phyloP scores from a whole-genome alignment of 2,888 invertebrate species.

The Mythimna lalbum region DNA sequence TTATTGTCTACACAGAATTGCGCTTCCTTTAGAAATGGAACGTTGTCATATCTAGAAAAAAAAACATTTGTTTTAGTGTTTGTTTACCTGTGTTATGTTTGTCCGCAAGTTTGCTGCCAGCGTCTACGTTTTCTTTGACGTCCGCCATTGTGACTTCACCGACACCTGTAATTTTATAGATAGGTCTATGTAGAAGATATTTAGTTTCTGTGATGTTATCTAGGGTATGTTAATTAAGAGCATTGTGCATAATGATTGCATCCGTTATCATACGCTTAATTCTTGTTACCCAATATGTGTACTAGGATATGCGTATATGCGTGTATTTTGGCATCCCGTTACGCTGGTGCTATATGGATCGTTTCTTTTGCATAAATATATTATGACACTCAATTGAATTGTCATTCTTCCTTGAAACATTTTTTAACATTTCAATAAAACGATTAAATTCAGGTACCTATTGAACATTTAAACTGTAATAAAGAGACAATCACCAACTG shows the following conservation, averaged over 20 bases:
- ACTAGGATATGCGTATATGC: slow-evolving; percentile 8
- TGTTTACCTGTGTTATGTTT: slow-evolving; percentile 86
- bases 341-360: neutral
- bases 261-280: slow-evolving; percentile 50
- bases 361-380: neutral
- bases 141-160: slow-evolving; percentile 78
- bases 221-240: slow-evolving; percentile 43
- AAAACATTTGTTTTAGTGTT: slow-evolving; percentile 22
- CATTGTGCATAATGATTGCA: slow-evolving; percentile 43
- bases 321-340: neutral
- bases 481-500: slow-evolving; percentile 41
- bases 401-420: slow-evolving; percentile 2
- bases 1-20: slow-evolving; percentile 26
- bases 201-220: slow-evolving; percentile 20
- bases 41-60: neutral
- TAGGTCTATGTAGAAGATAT: slow-evolving; percentile 5
- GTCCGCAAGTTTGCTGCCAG: slow-evolving; percentile 75
- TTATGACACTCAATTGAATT: neutral
- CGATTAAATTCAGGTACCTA: neutral
- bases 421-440: neutral
- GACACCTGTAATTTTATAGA: slow-evolving; percentile 59
- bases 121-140: slow-evolving; percentile 75
- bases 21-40: slow-evolving; percentile 30
- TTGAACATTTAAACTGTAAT: slow-evolving; percentile 16
- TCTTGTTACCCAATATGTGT: slow-evolving; percentile 25